Evolutionary conservation across 2,113 vertebrate species (phyloP).

Genomic region (Myiozetetes cayanensis): DNA sequence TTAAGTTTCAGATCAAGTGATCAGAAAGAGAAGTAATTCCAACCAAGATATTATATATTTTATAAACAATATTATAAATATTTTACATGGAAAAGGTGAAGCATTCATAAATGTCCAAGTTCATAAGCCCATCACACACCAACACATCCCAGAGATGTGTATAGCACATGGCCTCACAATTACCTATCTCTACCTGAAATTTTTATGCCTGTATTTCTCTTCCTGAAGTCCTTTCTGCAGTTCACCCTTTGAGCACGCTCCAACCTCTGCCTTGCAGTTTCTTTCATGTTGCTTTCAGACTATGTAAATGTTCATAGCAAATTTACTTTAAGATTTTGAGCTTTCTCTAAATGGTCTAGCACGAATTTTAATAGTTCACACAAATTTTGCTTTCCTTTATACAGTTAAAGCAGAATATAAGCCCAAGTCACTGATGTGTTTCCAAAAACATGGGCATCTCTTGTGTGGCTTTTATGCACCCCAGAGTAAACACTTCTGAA

Average conservation of each 20-base stretch:
- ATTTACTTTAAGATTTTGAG: background rate
- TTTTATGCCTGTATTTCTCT: background rate
- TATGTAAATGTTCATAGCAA: background rate
- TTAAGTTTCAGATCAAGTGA: background rate
- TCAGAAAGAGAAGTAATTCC: background rate
- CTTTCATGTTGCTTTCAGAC: background rate
- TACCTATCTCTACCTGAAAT: background rate
- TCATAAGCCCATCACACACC: no score
- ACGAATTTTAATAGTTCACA: background rate
- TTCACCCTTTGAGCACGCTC: background rate
- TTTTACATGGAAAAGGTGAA: background rate
- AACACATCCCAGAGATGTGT: background rate
- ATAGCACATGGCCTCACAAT: background rate
- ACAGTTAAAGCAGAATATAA: background rate
- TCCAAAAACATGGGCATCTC: background rate
- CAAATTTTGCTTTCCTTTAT: background rate
- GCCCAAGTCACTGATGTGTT: background rate
- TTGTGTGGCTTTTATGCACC: background rate
- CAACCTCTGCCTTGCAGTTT: background rate
- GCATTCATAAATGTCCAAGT: background rate
- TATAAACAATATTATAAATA: background rate
- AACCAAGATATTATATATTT: background rate
- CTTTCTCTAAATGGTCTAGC: background rate
- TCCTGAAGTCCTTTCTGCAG: background rate
- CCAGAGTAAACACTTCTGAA: constrained; percentile 50